Base-by-base conservation (phyloP, 2,888 invertebrate species). In the Nipponacmea schrenckii region DNA sequence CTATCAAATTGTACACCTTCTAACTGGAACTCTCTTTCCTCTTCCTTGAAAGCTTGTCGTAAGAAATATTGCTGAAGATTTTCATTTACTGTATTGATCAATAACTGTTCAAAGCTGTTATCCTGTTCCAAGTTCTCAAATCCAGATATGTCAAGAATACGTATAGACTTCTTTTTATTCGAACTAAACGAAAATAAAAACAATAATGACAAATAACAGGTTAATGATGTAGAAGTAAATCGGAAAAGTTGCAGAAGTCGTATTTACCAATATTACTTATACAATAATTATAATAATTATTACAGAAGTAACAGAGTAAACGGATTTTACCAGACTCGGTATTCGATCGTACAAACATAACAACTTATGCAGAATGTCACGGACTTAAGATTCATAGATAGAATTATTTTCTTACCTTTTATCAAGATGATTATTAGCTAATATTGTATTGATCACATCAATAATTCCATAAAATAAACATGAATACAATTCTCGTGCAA, bases 11-110 rank as follows among this genome's bases (percentile, higher is more conserved):
- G 45, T n/a, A 83, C 70, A 8, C 80, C 83, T 66, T 82, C 83
- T 7, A 50, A 56, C 45, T 64, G 63, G 62, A 81, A 82, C 31
- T 78, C 76, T 56, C 74, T 71, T 68, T 78, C 64, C 66, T 84
- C 84, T 14, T 71, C 66, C 1, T 74, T 63, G 66, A 84, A 81
- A 24, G 81, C 74, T 67, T 82, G 78, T 48, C 79, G 73, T 69
- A 83, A 77, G 71, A 83, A 82, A 71, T 76, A 80, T 70, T 80
- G 80, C 67, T 85, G 85, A 17, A 82, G 75, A 44, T 70, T 65
- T 67, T 82, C 82, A 68, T 82, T 82, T 15, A 81, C 77, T 14
- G 79, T 72, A 70, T 82, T 82, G 67, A 82, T 82, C 26, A 82
- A 65, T 17, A 82, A 71, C 71, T 82, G 82, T 64, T 82, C 82